Evolutionary conservation across 2,888 invertebrate genomes (phyloP).

Genomic region (Platynereis dumerilii): DNA sequence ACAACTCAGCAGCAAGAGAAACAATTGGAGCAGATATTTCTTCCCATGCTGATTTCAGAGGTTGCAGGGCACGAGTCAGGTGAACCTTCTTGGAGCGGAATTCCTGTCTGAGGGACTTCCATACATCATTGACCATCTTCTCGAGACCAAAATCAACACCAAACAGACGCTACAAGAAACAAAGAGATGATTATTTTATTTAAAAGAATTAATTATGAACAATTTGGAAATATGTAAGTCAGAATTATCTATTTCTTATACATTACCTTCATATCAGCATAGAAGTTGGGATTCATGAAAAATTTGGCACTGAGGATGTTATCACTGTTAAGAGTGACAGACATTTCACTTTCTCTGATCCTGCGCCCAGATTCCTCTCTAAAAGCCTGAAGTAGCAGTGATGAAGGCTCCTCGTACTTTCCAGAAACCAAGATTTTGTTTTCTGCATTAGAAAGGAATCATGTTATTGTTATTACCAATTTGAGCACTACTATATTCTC

Average conservation of each 20-base stretch:
- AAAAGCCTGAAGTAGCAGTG: conserved; percentile 20
- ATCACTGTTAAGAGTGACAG: conserved; percentile 21
- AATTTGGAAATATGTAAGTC: too few relatives aligned
- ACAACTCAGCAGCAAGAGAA: too few relatives aligned
- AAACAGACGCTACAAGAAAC: too few relatives aligned
- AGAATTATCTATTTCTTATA: too few relatives aligned
- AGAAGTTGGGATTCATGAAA: conserved; percentile 28
- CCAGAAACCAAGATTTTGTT: conserved; percentile 10
- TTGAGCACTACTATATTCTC: too few relatives aligned
- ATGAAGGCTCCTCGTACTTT: conserved; percentile 18
- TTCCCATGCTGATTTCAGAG: too few relatives aligned
- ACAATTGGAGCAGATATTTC: too few relatives aligned
- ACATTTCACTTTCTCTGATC: conserved; percentile 20
- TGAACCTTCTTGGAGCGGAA: not conserved
- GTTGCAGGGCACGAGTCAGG: too few relatives aligned
- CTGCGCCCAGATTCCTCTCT: conserved; percentile 7
- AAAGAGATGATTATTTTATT: too few relatives aligned
- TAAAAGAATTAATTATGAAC: too few relatives aligned
- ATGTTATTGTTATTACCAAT: too few relatives aligned
- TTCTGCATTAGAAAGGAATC: conserved; percentile 1
- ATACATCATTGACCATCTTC: conserved; percentile 1
- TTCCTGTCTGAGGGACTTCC: not conserved
- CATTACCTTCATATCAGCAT: conserved; percentile 14
- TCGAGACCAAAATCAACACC: not conserved
- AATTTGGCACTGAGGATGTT: conserved; percentile 25